Conservation (phyloP, 2,113 vertebrate species). For the Zapornia atra region DNA sequence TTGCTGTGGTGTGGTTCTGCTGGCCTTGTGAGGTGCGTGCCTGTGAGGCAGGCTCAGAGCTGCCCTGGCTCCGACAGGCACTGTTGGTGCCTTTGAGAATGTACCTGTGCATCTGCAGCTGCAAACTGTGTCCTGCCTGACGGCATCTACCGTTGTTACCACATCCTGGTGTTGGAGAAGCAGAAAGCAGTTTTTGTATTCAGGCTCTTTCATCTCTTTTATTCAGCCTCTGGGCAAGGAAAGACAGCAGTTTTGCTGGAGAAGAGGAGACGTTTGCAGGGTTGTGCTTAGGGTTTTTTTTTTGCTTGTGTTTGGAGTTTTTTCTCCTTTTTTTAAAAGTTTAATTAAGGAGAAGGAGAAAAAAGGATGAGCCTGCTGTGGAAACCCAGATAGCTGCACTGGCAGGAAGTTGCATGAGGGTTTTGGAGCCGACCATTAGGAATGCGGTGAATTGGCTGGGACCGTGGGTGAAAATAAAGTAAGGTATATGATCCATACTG, state of each 20-base stretch:
- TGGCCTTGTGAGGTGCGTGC: not conserved
- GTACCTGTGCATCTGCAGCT: not conserved
- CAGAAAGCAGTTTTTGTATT: not conserved
- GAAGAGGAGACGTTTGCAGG: not conserved
- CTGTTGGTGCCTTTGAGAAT: not conserved
- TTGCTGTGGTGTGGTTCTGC: not conserved
- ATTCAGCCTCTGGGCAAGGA: not conserved
- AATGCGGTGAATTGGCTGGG: not conserved
- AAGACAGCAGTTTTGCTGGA: not conserved
- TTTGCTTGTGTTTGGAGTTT: not conserved
- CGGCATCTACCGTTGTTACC: not conserved
- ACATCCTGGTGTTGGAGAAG: not conserved
- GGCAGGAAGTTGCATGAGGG: slow-evolving; percentile 52
- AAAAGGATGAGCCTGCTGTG: not conserved
- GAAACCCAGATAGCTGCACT: not conserved
- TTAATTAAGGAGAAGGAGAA: slow-evolving; percentile 25
- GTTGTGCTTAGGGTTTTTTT: not conserved
- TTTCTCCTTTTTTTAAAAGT: not conserved
- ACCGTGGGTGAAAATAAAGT: not conserved
- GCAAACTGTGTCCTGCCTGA: not conserved
- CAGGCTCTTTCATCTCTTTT: not conserved
- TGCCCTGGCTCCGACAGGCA: not conserved
- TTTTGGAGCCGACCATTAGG: not conserved
- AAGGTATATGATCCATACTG: not conserved
- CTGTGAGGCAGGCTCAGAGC: not conserved